Evolutionary conservation across 1,140 invertebrate genomes (phyloP).

Genomic region (Cotesia glomerata): DNA sequence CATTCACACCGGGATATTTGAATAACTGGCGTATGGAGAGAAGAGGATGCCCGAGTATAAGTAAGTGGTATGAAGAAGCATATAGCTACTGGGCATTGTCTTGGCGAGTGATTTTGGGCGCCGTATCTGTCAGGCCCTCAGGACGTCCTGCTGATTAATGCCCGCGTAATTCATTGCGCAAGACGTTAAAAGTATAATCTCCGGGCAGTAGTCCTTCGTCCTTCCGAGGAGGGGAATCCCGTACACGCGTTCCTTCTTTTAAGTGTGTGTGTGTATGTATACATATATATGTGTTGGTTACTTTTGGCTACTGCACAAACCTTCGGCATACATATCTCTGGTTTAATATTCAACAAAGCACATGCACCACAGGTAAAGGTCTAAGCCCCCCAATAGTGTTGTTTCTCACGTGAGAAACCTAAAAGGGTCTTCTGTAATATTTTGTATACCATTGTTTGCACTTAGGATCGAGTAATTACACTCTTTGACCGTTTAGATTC

Average conservation of each 20-base stretch:
- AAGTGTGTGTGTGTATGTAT: background rate
- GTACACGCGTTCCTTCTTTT: too few species aligned
- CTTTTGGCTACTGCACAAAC: background rate
- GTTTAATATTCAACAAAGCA: background rate
- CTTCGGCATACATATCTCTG: background rate
- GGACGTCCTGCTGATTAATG: conserved; percentile 55
- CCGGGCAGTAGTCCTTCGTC: conserved; percentile 36
- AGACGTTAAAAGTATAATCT: conserved; percentile 58
- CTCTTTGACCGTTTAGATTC: conserved; percentile 37
- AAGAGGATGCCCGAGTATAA: too few species aligned
- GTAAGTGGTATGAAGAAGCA: too few species aligned
- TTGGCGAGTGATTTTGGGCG: conserved; percentile 27
- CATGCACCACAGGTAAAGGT: background rate
- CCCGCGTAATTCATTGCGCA: conserved; percentile 59
- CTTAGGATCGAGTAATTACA: conserved; percentile 59
- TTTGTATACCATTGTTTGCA: conserved; percentile 55
- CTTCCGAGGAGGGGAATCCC: background rate
- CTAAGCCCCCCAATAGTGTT: conserved; percentile 43
- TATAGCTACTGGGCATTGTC: too few species aligned
- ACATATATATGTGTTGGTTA: conserved; percentile 19
- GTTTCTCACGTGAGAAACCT: conserved; percentile 53
- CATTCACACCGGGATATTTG: too few species aligned
- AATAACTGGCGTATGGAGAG: too few species aligned
- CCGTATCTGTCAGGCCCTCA: conserved; percentile 20
- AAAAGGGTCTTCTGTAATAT: conserved; percentile 23